phyloP scores from a whole-genome alignment of 1,140 invertebrate species.

The Philopotamus ludificatus region DNA sequence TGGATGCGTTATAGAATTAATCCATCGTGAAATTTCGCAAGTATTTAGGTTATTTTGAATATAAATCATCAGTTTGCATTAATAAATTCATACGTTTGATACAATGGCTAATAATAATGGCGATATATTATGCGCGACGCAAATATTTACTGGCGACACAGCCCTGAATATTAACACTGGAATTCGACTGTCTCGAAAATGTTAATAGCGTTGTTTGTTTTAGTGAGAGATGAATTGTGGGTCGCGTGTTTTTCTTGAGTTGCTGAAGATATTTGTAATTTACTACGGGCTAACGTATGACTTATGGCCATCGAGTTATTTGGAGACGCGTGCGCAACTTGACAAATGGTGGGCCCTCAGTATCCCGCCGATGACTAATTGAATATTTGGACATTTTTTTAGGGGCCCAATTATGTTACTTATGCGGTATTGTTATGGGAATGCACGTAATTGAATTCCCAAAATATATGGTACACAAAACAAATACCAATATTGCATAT shows the following conservation, averaged over 20 bases:
- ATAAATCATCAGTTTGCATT: no score
- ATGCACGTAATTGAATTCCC: no score
- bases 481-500: no score
- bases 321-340: neutral
- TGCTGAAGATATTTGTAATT: constrained; percentile 32
- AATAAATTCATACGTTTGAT: no score
- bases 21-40: no score
- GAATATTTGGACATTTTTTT: neutral
- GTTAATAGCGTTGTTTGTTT: constrained; percentile 39
- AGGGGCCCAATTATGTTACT: neutral
- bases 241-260: constrained; percentile 25
- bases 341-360: constrained; percentile 16
- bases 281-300: constrained; percentile 22
- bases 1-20: no score
- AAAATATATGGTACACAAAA: no score
- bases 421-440: no score
- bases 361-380: constrained; percentile 24
- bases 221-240: constrained; percentile 36
- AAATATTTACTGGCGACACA: no score
- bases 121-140: no score
- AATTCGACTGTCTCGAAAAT: constrained; percentile 23
- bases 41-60: no score
- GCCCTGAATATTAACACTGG: constrained; percentile 2
- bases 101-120: no score
- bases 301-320: constrained; percentile 13